Evolutionary conservation across 2,113 vertebrate species (phyloP), one percentile per base, ranked within the genome.

Genomic region (Amphiprion percula): DNA sequence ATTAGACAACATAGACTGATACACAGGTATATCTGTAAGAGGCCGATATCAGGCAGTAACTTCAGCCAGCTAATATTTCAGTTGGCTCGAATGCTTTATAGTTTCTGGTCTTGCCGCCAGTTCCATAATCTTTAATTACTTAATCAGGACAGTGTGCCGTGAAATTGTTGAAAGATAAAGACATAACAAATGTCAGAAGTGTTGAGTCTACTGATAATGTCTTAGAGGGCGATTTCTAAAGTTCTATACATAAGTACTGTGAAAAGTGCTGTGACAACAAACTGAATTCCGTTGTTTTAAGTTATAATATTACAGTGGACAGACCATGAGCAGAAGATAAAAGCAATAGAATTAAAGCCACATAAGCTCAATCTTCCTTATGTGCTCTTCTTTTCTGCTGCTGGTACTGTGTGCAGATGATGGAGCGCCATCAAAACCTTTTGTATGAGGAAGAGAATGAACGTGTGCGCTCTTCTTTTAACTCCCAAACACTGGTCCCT

Each of bases 401-500:
- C 63, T 71, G 68, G 24, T 68, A 39, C 77, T 76, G 65, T 81
- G 73, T 75, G 76, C 60, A 67, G 59, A 86, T 67, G 83, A 86
- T 80, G 86, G 80, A 72, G 81, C 8, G 3, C 83, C 82, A 82
- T 90, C 72, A 87, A 90, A 86, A 90, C 80, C 90, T 89, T 91
- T 91, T 90, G 74, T 91, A 81, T 86, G 76, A 68, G 78, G 78
- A 85, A 81, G 80, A 92, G 87, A 92, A 90, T 87, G 72, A 87
- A 82, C 39, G 80, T 73, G 73, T 77, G 83, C 77, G 33, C 81
- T 89, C 69, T 70, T 77, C 87, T 91, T 89, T 91, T 86, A 89
- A 92, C 88, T 91, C 87, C 90, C 88, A 85, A 91, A 86, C 91
- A 84, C 78, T 59, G 59, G 86, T 93, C 91, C 92, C 92, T 87